A percentile compares a stretch with the other conserved stretches of the same genome.
Conservation (phyloP, 2,888 invertebrate species). For the Norana najaformis region DNA sequence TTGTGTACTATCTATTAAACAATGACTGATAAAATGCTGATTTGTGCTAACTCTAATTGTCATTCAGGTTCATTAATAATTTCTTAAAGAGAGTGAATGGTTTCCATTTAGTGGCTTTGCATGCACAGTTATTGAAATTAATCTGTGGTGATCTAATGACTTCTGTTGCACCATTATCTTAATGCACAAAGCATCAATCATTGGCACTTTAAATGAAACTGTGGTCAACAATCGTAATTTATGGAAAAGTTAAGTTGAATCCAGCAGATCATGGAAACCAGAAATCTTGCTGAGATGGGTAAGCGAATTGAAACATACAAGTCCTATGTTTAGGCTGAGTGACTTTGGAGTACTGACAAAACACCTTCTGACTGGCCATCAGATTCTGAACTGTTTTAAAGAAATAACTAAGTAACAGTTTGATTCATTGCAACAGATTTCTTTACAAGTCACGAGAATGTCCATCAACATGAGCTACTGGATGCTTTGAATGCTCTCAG, state of each 20-base stretch:
- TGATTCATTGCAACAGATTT: conserved; percentile 8
- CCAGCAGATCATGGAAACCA: no score
- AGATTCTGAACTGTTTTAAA: not conserved
- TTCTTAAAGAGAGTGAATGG: no score
- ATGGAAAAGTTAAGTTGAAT: no score
- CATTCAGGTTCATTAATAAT: no score
- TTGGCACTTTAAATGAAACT: not conserved
- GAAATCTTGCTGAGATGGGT: not conserved
- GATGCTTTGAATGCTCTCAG: conserved; percentile 15
- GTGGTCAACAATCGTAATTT: not conserved
- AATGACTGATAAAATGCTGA: no score
- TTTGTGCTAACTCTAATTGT: no score
- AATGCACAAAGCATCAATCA: not conserved
- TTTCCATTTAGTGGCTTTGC: no score
- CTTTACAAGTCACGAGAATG: not conserved
- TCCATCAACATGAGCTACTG: not conserved
- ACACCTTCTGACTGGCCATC: not conserved
- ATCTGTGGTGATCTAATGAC: not conserved
- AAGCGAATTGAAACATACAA: not conserved
- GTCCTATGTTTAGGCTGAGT: no score
- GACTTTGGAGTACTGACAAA: not conserved
- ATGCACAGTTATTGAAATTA: not conserved
- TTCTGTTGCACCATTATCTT: not conserved
- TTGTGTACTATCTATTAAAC: no score
- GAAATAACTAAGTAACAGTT: not conserved